These are phyloP conservation scores for Denticeps clupeoides DNA, from an alignment of 2,797 vertebrate genomes.

Conservation along the genomic window DNA sequence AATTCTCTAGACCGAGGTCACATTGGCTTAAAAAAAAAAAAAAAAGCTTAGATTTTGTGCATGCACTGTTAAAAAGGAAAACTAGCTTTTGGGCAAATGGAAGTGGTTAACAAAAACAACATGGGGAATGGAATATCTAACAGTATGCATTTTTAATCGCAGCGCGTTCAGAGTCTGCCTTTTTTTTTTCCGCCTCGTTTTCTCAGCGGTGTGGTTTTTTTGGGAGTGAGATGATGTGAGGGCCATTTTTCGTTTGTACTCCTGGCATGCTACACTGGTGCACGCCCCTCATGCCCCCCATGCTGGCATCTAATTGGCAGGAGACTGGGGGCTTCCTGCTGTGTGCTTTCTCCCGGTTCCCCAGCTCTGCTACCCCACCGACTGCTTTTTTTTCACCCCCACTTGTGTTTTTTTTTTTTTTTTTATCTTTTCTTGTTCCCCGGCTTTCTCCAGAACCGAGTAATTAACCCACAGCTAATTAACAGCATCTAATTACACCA, in stretches of 20 bases:
- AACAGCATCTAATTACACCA: constrained; percentile 97
- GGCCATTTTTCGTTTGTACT: constrained; percentile 59
- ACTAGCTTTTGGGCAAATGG: constrained; percentile 28
- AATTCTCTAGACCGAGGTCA: constrained; percentile 13
- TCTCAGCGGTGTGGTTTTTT: constrained; percentile 22
- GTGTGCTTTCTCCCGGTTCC: constrained; percentile 54
- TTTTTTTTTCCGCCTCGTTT: constrained; percentile 7
- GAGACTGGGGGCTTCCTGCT: constrained; percentile 69
- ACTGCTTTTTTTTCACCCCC: constrained; percentile 25
- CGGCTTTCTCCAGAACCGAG: constrained; percentile 70
- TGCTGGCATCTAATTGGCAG: constrained; percentile 66
- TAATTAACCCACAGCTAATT: constrained; percentile 99
- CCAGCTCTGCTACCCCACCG: constrained; percentile 57
- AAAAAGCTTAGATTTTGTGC: constrained; percentile 14
- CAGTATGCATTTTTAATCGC: constrained; percentile 36
- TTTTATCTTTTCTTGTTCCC: constrained; percentile 42
- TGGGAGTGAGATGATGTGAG: constrained; percentile 36
- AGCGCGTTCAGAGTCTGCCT: constrained; percentile 25
- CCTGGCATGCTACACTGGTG: constrained; percentile 52
- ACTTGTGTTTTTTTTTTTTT: constrained; percentile 22
- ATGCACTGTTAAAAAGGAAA: constrained; percentile 17
- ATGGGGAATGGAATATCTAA: constrained; percentile 27
- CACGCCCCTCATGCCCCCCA: constrained; percentile 39
- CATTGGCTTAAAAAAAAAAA: background rate
- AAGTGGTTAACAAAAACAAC: constrained; percentile 36